phyloP scores from a whole-genome alignment of 1,140 invertebrate species.

The Drosophila asahinai region DNA sequence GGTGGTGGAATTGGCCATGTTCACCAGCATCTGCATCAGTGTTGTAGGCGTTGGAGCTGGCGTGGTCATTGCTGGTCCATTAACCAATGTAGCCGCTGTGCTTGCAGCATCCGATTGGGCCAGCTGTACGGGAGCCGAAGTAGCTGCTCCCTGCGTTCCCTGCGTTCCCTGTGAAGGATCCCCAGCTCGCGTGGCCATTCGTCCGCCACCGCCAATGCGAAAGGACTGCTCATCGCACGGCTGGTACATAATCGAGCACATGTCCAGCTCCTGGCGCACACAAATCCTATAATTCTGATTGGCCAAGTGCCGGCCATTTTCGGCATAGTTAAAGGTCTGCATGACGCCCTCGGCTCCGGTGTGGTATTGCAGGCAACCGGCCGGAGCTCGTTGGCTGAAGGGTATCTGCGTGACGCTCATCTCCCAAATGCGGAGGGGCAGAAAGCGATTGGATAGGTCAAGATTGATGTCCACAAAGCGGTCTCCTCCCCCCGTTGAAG shows the following conservation, averaged over 20 bases:
- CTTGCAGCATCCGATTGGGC: constrained; percentile 27
- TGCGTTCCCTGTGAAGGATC: neutral
- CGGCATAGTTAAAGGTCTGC: constrained; percentile 91
- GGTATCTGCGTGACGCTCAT: constrained; percentile 90
- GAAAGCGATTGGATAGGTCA: constrained; percentile 86
- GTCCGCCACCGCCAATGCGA: constrained; percentile 87
- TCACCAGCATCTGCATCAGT: constrained; percentile 35
- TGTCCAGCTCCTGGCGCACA: constrained; percentile 89
- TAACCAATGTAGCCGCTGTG: neutral
- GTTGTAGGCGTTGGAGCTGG: constrained; percentile 25
- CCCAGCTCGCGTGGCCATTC: constrained; percentile 13
- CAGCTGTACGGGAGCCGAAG: neutral
- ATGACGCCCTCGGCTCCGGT: constrained; percentile 86
- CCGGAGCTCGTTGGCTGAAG: constrained; percentile 90
- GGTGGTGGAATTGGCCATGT: constrained; percentile 36
- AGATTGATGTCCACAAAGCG: constrained; percentile 71
- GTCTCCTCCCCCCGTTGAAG: constrained; percentile 20
- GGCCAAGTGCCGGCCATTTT: constrained; percentile 92
- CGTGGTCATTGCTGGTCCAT: neutral
- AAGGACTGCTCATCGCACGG: constrained; percentile 92
- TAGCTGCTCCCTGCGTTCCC: neutral
- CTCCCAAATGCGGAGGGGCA: constrained; percentile 90
- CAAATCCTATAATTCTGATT: constrained; percentile 92
- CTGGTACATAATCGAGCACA: constrained; percentile 91
- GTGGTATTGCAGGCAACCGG: constrained; percentile 91